phyloP scores from a whole-genome alignment of 2,888 invertebrate genomes.

The Lordiphosa fenestrarum region DNA sequence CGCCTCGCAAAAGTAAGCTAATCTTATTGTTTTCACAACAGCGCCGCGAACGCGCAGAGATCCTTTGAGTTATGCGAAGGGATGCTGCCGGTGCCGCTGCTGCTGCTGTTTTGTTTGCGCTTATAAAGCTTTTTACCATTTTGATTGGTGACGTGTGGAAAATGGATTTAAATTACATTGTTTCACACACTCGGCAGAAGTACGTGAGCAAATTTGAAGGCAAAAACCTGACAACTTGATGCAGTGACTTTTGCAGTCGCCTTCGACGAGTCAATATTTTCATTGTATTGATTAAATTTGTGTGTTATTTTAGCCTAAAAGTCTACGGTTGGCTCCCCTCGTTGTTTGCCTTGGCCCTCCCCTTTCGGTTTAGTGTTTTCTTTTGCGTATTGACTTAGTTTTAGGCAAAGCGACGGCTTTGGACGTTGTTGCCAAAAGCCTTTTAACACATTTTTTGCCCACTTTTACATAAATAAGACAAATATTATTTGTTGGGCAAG shows the following conservation, averaged over 20 bases:
- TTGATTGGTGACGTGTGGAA: slow-evolving; percentile 76
- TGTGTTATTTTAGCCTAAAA: slow-evolving; percentile 47
- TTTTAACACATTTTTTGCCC: slow-evolving; percentile 51
- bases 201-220: slow-evolving; percentile 52
- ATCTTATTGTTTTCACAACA: slow-evolving; percentile 73
- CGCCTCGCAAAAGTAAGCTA: slow-evolving; percentile 65
- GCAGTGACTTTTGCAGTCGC: slow-evolving; percentile 57
- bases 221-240: slow-evolving; percentile 50
- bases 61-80: slow-evolving; percentile 70
- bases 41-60: slow-evolving; percentile 36
- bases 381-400: slow-evolving; percentile 35
- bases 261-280: slow-evolving; percentile 57
- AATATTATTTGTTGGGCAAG: slow-evolving; percentile 26
- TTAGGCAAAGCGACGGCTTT: slow-evolving; percentile 40
- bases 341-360: slow-evolving; percentile 6
- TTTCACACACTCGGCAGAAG: slow-evolving; percentile 54
- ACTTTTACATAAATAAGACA: slow-evolving; percentile 39
- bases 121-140: slow-evolving; percentile 63
- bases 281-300: slow-evolving; percentile 65
- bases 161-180: slow-evolving; percentile 79
- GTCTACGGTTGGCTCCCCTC: slow-evolving; percentile 12
- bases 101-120: slow-evolving; percentile 24
- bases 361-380: slow-evolving; percentile 40
- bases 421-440: slow-evolving; percentile 48
- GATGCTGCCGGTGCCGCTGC: slow-evolving; percentile 16